Evolutionary conservation across 1,140 invertebrate genomes (phyloP).

Genomic region (Drosophila rhopaloa): DNA sequence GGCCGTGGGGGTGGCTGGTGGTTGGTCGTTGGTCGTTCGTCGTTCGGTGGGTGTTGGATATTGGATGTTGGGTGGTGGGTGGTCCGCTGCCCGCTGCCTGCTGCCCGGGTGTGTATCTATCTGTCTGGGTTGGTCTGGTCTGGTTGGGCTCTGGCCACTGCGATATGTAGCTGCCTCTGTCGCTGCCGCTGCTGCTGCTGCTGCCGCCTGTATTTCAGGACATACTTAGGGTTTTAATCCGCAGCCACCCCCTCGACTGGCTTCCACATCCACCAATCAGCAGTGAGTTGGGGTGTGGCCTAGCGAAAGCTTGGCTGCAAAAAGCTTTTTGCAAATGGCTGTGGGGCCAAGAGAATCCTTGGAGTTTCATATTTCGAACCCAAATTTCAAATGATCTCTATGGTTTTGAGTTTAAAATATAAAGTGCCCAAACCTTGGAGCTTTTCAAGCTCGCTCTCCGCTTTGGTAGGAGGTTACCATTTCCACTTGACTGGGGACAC

Average conservation of each 20-base stretch:
- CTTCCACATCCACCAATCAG: slow-evolving; percentile 75
- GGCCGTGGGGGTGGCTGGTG: slow-evolving; percentile 50
- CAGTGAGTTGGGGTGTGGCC: slow-evolving; percentile 81
- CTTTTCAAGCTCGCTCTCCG: slow-evolving; percentile 26
- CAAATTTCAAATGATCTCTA: slow-evolving; percentile 14
- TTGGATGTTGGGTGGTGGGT: slow-evolving; percentile 33
- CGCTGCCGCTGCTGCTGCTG: slow-evolving; percentile 45
- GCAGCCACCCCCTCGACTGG: slow-evolving; percentile 70
- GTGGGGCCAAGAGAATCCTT: slow-evolving; percentile 4
- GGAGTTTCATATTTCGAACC: background rate
- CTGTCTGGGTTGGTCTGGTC: slow-evolving; percentile 42
- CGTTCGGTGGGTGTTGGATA: slow-evolving; percentile 22
- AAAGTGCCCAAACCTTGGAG: background rate
- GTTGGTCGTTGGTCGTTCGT: slow-evolving; percentile 11
- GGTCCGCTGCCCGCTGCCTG: slow-evolving; percentile 11
- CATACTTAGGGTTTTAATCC: slow-evolving; percentile 82
- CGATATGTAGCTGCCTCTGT: slow-evolving; percentile 51
- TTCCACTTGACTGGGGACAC: slow-evolving; percentile 68
- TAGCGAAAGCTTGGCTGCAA: slow-evolving; percentile 36
- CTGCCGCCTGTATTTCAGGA: slow-evolving; percentile 58
- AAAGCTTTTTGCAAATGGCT: slow-evolving; percentile 67
- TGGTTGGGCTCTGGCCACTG: background rate
- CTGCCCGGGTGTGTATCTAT: slow-evolving; percentile 62
- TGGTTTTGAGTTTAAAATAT: slow-evolving; percentile 3
- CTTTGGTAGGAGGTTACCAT: slow-evolving; percentile 70